phyloP scores from a whole-genome alignment of 2,888 invertebrate species.

The Nectonema munidae region DNA sequence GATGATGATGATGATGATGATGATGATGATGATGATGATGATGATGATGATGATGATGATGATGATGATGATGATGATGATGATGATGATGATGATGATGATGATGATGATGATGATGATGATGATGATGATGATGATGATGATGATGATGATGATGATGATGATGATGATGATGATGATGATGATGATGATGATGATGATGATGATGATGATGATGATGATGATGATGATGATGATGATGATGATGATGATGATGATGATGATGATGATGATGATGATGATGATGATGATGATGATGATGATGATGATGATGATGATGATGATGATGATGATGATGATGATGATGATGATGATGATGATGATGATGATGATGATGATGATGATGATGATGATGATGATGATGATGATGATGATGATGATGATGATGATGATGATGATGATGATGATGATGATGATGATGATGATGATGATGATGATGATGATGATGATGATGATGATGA shows the following conservation, averaged over 20 bases:
- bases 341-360: background rate
- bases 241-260: background rate
- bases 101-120: background rate
- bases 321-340: constrained; percentile 5
- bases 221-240: constrained; percentile 1
- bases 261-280: constrained; percentile 5
- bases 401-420: background rate
- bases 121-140: constrained; percentile 1
- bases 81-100: background rate
- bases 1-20: background rate
- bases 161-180: constrained; percentile 5
- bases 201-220: background rate
- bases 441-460: background rate
- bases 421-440: constrained; percentile 5
- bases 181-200: background rate
- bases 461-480: constrained; percentile 1
- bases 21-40: constrained; percentile 5
- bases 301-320: background rate
- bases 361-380: constrained; percentile 5
- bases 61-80: constrained; percentile 5
- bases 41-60: constrained; percentile 5
- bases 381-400: background rate
- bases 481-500: background rate
- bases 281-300: background rate
- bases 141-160: background rate